These are phyloP conservation scores for Eurytoma adleriae DNA, from an alignment of 2,888 invertebrate species.

Conservation along the genomic window DNA sequence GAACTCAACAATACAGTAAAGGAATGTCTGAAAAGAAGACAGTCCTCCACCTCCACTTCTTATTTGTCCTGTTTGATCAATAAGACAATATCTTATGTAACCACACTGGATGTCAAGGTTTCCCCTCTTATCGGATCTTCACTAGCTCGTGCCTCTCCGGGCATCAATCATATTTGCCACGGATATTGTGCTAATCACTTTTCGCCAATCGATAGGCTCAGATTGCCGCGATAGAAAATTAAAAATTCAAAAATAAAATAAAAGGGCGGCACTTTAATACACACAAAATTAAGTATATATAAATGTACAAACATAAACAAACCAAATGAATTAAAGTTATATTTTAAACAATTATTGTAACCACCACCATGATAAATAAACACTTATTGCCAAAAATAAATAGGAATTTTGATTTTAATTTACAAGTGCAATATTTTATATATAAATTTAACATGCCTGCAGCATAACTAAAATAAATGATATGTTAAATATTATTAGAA, in stretches of 20 bases:
- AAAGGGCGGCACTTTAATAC: background rate
- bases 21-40: constrained; percentile 22
- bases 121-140: constrained; percentile 53
- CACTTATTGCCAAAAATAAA: constrained; percentile 14
- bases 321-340: constrained; percentile 1
- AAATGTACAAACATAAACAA: constrained; percentile 31
- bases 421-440: constrained; percentile 36
- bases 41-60: constrained; percentile 26
- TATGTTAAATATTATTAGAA: constrained; percentile 14
- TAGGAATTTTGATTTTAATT: constrained; percentile 39
- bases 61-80: constrained; percentile 72
- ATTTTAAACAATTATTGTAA: constrained; percentile 36
- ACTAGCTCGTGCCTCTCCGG: constrained; percentile 2
- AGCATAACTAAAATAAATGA: constrained; percentile 18
- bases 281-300: background rate
- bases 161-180: constrained; percentile 28
- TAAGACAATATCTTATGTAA: constrained; percentile 65
- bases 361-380: constrained; percentile 49
- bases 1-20: constrained; percentile 12
- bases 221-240: background rate
- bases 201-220: constrained; percentile 22
- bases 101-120: constrained; percentile 60
- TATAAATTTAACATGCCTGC: constrained; percentile 32
- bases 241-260: constrained; percentile 1
- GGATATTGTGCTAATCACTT: constrained; percentile 28